Conservation (phyloP, 2,113 vertebrate species). For the Opisthocomus hoazin region DNA sequence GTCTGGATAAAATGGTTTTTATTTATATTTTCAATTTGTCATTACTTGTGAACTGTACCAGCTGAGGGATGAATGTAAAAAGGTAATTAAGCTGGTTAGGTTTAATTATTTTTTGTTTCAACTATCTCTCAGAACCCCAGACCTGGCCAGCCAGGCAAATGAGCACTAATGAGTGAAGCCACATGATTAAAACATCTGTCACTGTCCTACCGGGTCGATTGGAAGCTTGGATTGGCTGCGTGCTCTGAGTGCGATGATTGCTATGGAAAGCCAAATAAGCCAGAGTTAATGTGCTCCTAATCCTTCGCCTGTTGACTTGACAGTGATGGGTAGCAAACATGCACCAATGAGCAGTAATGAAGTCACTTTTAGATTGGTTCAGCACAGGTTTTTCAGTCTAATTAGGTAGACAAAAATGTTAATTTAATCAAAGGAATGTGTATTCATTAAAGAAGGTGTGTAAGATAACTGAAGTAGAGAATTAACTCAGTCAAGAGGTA, state of each 20-base stretch:
- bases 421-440: slow-evolving; percentile 76
- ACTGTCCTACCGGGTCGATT: slow-evolving; percentile 59
- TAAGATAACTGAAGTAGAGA: slow-evolving; percentile 68
- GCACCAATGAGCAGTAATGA: slow-evolving; percentile 71
- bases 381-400: slow-evolving; percentile 71
- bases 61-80: slow-evolving; percentile 33
- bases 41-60: slow-evolving; percentile 2
- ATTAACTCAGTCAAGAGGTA: slow-evolving; percentile 65
- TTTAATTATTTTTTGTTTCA: slow-evolving; percentile 71
- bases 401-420: slow-evolving; percentile 77
- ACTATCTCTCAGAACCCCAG: slow-evolving; percentile 40
- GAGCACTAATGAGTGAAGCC: slow-evolving; percentile 65
- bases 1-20: neutral
- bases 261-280: slow-evolving; percentile 67
- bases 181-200: slow-evolving; percentile 76
- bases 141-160: slow-evolving; percentile 48
- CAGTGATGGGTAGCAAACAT: slow-evolving; percentile 70
- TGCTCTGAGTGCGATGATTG: neutral
- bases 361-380: slow-evolving; percentile 66
- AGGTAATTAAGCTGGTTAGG: slow-evolving; percentile 54
- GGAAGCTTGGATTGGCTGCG: slow-evolving; percentile 40
- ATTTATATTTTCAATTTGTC: slow-evolving; percentile 44
- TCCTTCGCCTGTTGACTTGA: slow-evolving; percentile 63
- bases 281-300: slow-evolving; percentile 68
- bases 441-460: slow-evolving; percentile 72